Conservation (phyloP, 2,888 invertebrate species). For the Halocaridina rubra region DNA sequence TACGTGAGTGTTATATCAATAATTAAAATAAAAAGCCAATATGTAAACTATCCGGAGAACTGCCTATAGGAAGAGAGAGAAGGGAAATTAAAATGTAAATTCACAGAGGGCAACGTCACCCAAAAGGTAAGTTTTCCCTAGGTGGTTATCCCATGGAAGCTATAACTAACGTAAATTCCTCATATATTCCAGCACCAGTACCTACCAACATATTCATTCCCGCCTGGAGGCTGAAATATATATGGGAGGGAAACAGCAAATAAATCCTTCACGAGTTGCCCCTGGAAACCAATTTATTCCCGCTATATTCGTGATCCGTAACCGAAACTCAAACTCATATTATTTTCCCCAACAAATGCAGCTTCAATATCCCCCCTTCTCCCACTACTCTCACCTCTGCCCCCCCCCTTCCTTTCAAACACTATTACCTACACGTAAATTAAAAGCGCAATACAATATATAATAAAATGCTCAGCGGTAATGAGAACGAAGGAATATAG, state of each 20-base stretch:
- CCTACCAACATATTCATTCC: slow-evolving; percentile 53
- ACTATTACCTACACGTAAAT: no score
- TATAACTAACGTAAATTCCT: slow-evolving; percentile 54
- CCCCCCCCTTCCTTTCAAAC: neutral
- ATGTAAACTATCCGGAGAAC: no score
- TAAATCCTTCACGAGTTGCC: slow-evolving; percentile 50
- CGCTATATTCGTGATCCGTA: slow-evolving; percentile 47
- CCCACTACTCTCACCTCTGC: neutral
- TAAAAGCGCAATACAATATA: no score
- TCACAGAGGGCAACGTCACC: no score
- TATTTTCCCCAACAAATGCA: slow-evolving; percentile 15
- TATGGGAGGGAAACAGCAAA: slow-evolving; percentile 53
- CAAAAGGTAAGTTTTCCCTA: neutral
- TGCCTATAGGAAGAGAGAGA: no score
- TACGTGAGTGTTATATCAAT: no score
- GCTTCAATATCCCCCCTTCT: neutral
- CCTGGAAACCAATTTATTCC: slow-evolving; percentile 51
- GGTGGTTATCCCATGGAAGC: slow-evolving; percentile 5
- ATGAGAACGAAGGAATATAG: neutral
- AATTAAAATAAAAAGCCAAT: no score
- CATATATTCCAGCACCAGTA: slow-evolving; percentile 49
- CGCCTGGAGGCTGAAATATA: slow-evolving; percentile 45
- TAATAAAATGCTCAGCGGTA: neutral
- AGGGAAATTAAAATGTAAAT: no score
- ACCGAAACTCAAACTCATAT: slow-evolving; percentile 46